These are phyloP conservation scores for Pseudomyrmex pallidus DNA, from an alignment of 1,140 invertebrate genomes.

Conservation along the genomic window DNA sequence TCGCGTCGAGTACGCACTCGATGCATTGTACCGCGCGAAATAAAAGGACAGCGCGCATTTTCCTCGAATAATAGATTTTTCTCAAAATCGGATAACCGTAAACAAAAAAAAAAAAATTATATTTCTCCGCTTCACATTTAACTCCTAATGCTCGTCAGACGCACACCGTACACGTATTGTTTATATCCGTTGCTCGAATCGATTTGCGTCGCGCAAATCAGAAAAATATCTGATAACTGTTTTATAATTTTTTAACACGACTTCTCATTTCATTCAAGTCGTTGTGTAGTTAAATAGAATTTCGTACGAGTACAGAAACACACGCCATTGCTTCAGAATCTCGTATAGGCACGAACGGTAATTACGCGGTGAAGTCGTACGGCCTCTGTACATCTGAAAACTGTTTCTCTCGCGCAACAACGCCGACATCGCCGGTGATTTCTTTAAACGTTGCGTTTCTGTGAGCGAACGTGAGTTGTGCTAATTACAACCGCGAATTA, in stretches of 20 bases:
- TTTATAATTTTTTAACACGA: background rate
- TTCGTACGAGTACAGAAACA: conserved; percentile 23
- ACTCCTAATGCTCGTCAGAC: background rate
- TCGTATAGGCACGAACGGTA: conserved; percentile 25
- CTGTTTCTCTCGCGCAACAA: background rate
- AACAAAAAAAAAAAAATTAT: too few relatives aligned
- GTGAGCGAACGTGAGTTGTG: conserved; percentile 35
- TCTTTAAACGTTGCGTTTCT: conserved; percentile 36
- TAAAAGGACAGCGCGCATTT: background rate
- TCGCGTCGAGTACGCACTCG: background rate
- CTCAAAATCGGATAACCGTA: background rate
- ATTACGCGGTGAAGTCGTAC: background rate
- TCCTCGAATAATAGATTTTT: background rate
- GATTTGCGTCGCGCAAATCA: background rate
- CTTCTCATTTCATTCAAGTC: too few relatives aligned
- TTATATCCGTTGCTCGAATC: background rate
- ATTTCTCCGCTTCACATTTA: background rate
- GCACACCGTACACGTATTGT: background rate
- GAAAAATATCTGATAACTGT: conserved; percentile 8
- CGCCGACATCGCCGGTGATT: conserved; percentile 25
- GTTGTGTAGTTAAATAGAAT: background rate
- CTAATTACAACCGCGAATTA: conserved; percentile 55
- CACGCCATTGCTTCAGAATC: background rate
- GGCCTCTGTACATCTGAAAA: conserved; percentile 7
- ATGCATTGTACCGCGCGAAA: conserved; percentile 24